phyloP scores from a whole-genome alignment of 2,797 vertebrate genomes.

The Oreortyx pictus region DNA sequence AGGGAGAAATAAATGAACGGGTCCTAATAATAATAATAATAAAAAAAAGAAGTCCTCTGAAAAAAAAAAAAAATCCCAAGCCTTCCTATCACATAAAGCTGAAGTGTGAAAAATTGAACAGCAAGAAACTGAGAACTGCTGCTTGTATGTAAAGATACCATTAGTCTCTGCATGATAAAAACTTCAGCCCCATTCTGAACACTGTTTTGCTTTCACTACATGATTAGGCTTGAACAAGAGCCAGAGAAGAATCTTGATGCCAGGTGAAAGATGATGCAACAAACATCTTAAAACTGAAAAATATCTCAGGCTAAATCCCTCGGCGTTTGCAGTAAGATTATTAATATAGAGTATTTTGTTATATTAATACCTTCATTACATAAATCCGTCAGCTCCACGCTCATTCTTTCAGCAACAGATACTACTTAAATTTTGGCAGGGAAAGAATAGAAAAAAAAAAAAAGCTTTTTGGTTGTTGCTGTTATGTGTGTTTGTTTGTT shows the following conservation, averaged over 20 bases:
- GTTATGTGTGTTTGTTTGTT: background rate
- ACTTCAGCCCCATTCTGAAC: constrained; percentile 7
- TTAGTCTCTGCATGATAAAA: constrained; percentile 41
- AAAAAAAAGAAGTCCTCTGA: background rate
- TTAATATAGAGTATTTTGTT: constrained; percentile 35
- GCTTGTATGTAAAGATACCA: constrained; percentile 8
- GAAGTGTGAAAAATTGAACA: constrained; percentile 56
- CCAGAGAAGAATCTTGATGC: constrained; percentile 38
- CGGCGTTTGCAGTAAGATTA: constrained; percentile 18
- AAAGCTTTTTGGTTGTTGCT: background rate
- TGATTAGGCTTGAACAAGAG: constrained; percentile 36
- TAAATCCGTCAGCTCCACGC: background rate
- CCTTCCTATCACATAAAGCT: constrained; percentile 55
- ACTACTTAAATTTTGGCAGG: constrained; percentile 31
- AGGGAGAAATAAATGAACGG: constrained; percentile 54
- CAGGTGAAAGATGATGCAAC: constrained; percentile 21
- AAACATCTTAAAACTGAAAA: constrained; percentile 59
- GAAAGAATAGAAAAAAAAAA: background rate
- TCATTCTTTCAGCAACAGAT: constrained; percentile 27
- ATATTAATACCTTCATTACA: constrained; percentile 12
- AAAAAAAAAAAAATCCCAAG: background rate
- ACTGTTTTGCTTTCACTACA: constrained; percentile 22
- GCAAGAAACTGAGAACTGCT: constrained; percentile 25
- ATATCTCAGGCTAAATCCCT: constrained; percentile 24
- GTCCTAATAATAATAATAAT: constrained; percentile 37